Percentiles rank a stretch among this genome's conserved stretches.
Evolutionary conservation across 1,140 invertebrate genomes (phyloP).

Genomic region (Platyura marginata): DNA sequence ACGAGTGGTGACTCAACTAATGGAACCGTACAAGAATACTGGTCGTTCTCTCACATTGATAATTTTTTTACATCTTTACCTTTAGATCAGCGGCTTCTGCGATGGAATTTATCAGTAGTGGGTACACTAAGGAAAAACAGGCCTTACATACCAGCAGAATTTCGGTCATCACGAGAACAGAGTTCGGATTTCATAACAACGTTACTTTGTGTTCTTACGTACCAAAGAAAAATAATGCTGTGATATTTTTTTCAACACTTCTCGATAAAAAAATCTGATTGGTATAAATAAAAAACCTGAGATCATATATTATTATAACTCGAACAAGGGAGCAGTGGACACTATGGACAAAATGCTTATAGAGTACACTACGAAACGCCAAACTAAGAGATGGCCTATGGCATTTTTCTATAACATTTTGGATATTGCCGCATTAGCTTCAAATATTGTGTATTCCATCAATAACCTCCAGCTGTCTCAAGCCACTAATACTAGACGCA

Average conservation of each 20-base stretch:
- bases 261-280: conserved; percentile 6
- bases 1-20: too few relatives aligned
- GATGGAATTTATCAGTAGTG: conserved; percentile 17
- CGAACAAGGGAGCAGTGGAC: conserved; percentile 26
- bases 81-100: too few relatives aligned
- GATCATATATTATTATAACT: conserved; percentile 22
- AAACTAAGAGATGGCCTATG: conserved; percentile 12
- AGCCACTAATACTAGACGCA: too few relatives aligned
- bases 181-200: conserved; percentile 11
- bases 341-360: conserved; percentile 19
- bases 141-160: too few relatives aligned
- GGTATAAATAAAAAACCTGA: conserved; percentile 16
- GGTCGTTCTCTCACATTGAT: background rate
- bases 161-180: too few relatives aligned
- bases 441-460: conserved; percentile 3
- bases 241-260: conserved; percentile 9
- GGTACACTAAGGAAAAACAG: conserved; percentile 28
- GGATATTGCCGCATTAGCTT: conserved; percentile 10
- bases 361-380: conserved; percentile 9
- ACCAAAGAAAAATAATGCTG: conserved; percentile 4
- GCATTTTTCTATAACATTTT: conserved; percentile 16
- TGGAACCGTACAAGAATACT: background rate
- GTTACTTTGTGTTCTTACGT: conserved; percentile 9
- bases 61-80: conserved; percentile 5
- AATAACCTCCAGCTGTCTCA: too few relatives aligned